Base-by-base conservation (phyloP, 1,140 invertebrate genomes). In the Pentalonia nigronervosa region DNA sequence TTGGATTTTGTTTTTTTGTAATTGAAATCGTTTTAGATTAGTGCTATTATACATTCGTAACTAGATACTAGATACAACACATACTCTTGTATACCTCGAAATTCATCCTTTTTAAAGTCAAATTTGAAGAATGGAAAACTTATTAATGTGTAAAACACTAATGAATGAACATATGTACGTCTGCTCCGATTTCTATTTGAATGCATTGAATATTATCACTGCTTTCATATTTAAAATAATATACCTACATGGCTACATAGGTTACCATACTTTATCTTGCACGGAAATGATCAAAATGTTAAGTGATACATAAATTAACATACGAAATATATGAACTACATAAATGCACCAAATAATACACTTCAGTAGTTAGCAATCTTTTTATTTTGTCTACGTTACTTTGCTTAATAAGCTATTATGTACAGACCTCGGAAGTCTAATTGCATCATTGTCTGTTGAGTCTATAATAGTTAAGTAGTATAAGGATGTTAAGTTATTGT, bases 211-310 rank as follows among this genome's bases (percentile, higher is more conserved):
- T 30, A 60, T 60, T 30, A 67, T 67, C 60, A 30, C 14, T n/a
- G 30, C 47, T 48, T 48, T 67, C 60, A 67, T 76, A 76, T 76
- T 76, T n/a, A 76, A 76, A 76, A 76, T 76, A 76, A 76, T 76
- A 76, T 76, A 76, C 14, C 30, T 76, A 53, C 21, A 20, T 53
- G 21, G 0, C 20, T 53, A 67, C 30, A 76, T 76, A 76, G n/a
- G 30, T 67, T 76, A 76, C 60, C n/a, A 76, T 76, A n/a, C 30
- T n/a, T 6, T 76, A 14, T 14, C 17, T 76, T 76, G 60, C 60
- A 76, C 30, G n/a, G 30, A 76, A 1, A 76, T 76, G n/a, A n/a
- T 76, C n/a, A n/a, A n/a, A 76, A 30, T 76, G n/a, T n/a, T 30
- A 67, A 11, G 25, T 9, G 47, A 0, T 14, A 41, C 41, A 50